phyloP scores from a whole-genome alignment of 2,113 vertebrate genomes.

The Orcinus orca region DNA sequence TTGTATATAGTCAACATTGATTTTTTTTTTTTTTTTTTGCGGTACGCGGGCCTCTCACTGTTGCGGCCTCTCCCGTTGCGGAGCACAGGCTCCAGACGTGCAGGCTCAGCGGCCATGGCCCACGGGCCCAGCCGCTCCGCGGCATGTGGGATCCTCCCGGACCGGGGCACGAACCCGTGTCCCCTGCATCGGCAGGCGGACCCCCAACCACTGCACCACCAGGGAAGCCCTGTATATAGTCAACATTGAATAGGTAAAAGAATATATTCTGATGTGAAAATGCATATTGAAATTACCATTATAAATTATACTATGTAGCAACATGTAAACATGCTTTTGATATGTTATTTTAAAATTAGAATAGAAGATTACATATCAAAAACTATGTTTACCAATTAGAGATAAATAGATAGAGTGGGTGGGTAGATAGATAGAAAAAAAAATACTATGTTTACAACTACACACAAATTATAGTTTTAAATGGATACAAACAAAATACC shows the following conservation, averaged over 20 bases:
- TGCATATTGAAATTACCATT: neutral
- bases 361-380: slow-evolving; percentile 37
- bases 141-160: too few relatives aligned
- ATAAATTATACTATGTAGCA: neutral
- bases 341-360: slow-evolving; percentile 21
- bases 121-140: too few relatives aligned
- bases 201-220: too few relatives aligned
- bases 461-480: slow-evolving; percentile 19
- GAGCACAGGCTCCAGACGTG: too few relatives aligned
- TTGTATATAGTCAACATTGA: neutral
- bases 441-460: neutral
- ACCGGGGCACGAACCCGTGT: too few relatives aligned
- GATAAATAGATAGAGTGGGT: too few relatives aligned
- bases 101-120: too few relatives aligned
- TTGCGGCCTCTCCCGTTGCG: too few relatives aligned
- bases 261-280: slow-evolving; percentile 10
- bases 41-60: too few relatives aligned
- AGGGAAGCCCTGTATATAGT: neutral
- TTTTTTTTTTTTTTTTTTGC: too few relatives aligned
- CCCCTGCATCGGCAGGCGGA: too few relatives aligned
- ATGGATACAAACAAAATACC: neutral
- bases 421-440: too few relatives aligned
- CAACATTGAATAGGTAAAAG: neutral
- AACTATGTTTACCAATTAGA: neutral
- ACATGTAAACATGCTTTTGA: neutral